phyloP scores from a whole-genome alignment of 2,888 invertebrate genomes.

The Elegia similella region DNA sequence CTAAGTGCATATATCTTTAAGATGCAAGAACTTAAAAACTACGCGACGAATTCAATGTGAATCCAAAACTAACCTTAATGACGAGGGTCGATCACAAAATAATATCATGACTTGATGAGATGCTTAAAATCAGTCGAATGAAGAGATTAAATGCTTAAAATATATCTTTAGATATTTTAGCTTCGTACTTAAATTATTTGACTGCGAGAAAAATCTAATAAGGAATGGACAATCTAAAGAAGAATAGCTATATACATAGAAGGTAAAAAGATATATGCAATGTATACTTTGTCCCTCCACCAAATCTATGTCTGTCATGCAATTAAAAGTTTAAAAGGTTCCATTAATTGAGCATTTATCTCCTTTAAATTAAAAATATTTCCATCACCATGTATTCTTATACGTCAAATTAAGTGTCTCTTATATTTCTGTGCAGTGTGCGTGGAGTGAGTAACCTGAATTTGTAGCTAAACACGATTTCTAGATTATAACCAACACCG shows the following conservation, averaged over 20 bases:
- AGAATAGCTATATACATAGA: slow-evolving; percentile 12
- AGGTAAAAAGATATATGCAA: slow-evolving; percentile 29
- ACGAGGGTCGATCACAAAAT: slow-evolving; percentile 42
- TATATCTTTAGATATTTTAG: slow-evolving; percentile 52
- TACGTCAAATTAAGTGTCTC: slow-evolving; percentile 25
- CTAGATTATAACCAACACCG: slow-evolving; percentile 1
- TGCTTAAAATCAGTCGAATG: slow-evolving; percentile 62
- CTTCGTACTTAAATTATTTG: slow-evolving; percentile 50
- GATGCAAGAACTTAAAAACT: slow-evolving; percentile 30
- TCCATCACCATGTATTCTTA: slow-evolving; percentile 30
- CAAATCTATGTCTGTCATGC: slow-evolving; percentile 54
- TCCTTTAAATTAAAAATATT: slow-evolving; percentile 34
- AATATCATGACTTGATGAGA: slow-evolving; percentile 43
- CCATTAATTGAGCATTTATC: slow-evolving; percentile 53
- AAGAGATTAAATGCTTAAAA: slow-evolving; percentile 59
- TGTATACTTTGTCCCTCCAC: slow-evolving; percentile 40
- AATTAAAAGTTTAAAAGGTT: slow-evolving; percentile 73
- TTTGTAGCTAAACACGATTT: slow-evolving; percentile 9
- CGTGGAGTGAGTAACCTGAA: slow-evolving; percentile 24
- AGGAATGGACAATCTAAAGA: slow-evolving; percentile 68
- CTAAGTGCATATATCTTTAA: slow-evolving; percentile 53
- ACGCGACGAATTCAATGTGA: slow-evolving; percentile 52
- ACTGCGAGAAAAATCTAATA: slow-evolving; percentile 58
- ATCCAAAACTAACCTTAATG: slow-evolving; percentile 43
- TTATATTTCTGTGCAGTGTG: slow-evolving; percentile 39